A percentile compares a stretch with the other conserved stretches of the same genome.
phyloP scores from a whole-genome alignment of 1,140 invertebrate species.

The Megalopta genalis region DNA sequence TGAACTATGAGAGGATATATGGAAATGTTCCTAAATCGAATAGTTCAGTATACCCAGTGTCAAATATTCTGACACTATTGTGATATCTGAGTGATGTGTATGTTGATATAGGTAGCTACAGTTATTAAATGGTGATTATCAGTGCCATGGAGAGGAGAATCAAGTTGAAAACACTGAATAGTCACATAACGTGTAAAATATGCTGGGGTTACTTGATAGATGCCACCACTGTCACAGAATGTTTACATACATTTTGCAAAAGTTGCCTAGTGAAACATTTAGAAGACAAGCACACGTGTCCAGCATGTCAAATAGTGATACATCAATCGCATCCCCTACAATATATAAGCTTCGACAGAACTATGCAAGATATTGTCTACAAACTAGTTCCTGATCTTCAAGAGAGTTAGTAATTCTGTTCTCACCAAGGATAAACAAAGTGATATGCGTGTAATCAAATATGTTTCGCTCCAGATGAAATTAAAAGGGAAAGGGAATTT shows the following conservation, averaged over 20 bases:
- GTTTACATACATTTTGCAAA: conserved; percentile 98
- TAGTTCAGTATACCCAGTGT: no score
- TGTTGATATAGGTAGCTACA: conserved; percentile 48
- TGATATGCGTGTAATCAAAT: not conserved
- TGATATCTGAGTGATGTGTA: not conserved
- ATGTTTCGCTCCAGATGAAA: conserved; percentile 85
- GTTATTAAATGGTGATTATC: conserved; percentile 75
- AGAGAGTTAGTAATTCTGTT: conserved; percentile 84
- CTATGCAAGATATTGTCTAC: conserved; percentile 99
- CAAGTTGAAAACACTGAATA: conserved; percentile 94
- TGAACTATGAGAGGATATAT: no score
- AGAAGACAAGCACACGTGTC: conserved; percentile 98
- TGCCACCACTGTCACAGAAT: conserved; percentile 98
- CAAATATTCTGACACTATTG: not conserved
- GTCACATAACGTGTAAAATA: conserved; percentile 96
- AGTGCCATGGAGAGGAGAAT: conserved; percentile 92
- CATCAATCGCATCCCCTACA: conserved; percentile 98
- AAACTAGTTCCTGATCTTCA: conserved; percentile 96
- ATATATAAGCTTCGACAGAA: conserved; percentile 98
- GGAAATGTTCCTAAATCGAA: no score
- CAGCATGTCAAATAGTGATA: conserved; percentile 97
- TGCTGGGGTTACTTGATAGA: conserved; percentile 98
- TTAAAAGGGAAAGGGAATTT: conserved; percentile 92
- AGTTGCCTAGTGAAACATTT: conserved; percentile 98
- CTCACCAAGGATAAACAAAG: not conserved